A percentile compares a stretch with the other conserved stretches of the same genome.
Evolutionary conservation across 1,140 invertebrate species (phyloP).

Genomic region (Neodiprion lecontei): DNA sequence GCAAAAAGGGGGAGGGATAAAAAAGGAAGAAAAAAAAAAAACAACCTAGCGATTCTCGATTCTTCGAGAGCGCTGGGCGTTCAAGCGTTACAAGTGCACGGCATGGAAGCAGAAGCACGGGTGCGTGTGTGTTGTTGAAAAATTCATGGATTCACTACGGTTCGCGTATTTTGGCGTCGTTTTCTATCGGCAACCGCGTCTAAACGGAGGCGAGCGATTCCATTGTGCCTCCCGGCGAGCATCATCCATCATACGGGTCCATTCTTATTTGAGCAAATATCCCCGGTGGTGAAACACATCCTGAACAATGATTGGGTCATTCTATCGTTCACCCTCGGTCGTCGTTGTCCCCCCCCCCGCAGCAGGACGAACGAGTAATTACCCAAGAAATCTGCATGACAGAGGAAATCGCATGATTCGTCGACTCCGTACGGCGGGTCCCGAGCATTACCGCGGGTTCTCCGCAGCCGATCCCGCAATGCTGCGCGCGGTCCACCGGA

Average conservation of each 20-base stretch:
- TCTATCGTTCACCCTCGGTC: background rate
- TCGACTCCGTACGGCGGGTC: background rate
- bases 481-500: background rate
- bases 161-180: conserved; percentile 23
- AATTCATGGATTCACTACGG: conserved; percentile 9
- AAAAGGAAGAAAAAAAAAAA: too few species aligned
- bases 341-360: background rate
- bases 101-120: background rate
- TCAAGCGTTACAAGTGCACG: background rate
- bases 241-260: conserved; percentile 29
- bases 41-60: background rate
- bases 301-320: conserved; percentile 4
- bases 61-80: background rate
- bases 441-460: conserved; percentile 19
- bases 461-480: conserved; percentile 14
- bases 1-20: too few species aligned
- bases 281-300: background rate
- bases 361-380: background rate
- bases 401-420: background rate
- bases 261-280: conserved; percentile 27
- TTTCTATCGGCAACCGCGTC: background rate
- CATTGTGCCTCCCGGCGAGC: background rate
- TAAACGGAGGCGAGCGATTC: background rate
- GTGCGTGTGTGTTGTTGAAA: background rate
- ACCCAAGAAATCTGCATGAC: conserved; percentile 3